phyloP scores from a whole-genome alignment of 2,797 vertebrate genomes.

The Alfaro cultratus region DNA sequence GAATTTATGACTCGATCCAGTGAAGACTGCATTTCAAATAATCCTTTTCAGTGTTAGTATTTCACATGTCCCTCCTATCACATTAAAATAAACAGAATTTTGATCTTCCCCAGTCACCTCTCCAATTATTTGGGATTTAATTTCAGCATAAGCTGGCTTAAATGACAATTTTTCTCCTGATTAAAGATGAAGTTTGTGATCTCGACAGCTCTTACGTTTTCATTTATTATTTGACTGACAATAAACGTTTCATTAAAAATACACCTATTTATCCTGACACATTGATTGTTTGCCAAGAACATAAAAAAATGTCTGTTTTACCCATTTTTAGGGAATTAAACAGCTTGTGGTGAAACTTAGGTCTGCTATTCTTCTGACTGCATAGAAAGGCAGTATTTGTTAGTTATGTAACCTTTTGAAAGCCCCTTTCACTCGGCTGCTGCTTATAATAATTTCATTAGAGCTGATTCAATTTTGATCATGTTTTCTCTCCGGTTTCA shows the following conservation, averaged over 20 bases:
- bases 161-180: neutral
- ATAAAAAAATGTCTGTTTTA: neutral
- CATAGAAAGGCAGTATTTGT: conserved; percentile 37
- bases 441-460: conserved; percentile 27
- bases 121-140: neutral
- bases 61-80: neutral
- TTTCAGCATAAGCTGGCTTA: neutral
- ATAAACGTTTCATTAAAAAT: conserved; percentile 1
- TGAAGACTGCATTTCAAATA: neutral
- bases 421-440: conserved; percentile 8
- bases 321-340: neutral
- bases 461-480: conserved; percentile 48
- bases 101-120: neutral
- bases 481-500: conserved; percentile 41
- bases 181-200: conserved; percentile 37
- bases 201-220: conserved; percentile 19
- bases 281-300: neutral
- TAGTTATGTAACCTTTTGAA: conserved; percentile 39
- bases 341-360: neutral
- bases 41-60: neutral
- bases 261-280: neutral
- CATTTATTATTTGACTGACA: neutral
- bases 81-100: neutral
- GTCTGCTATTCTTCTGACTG: conserved; percentile 21
- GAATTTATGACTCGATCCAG: neutral